A percentile compares a stretch with the other conserved stretches of the same genome.
phyloP scores from a whole-genome alignment of 2,113 vertebrate species.

The Enhydra lutris region DNA sequence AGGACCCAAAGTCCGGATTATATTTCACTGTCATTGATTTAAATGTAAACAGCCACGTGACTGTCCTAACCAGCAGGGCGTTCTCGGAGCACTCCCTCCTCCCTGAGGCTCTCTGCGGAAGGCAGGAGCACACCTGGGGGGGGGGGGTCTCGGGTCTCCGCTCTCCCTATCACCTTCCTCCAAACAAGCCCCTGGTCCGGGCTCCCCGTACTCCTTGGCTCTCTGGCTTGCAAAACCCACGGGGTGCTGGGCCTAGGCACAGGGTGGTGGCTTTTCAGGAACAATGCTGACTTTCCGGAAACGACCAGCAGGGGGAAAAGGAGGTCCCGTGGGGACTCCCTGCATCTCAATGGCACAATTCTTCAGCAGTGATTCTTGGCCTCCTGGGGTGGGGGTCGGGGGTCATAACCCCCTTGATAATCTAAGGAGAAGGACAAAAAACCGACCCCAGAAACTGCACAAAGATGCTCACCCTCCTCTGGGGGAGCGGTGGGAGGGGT shows the following conservation, averaged over 20 bases:
- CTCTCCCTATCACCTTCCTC: background rate
- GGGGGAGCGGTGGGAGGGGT: no score
- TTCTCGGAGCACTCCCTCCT: background rate
- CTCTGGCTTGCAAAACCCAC: background rate
- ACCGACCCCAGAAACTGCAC: background rate
- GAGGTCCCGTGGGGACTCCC: background rate
- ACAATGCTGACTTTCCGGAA: background rate
- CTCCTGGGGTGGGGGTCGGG: accelerated
- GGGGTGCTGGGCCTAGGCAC: background rate
- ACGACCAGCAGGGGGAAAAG: background rate
- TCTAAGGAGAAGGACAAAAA: background rate
- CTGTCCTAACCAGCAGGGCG: accelerated
- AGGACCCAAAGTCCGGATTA: background rate
- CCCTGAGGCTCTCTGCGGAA: background rate
- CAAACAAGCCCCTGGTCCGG: background rate
- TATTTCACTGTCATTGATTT: background rate
- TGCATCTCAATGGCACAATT: accelerated
- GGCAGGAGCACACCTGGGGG: background rate
- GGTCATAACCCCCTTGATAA: background rate
- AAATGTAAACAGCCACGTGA: background rate
- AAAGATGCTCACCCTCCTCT: background rate
- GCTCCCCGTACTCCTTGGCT: background rate
- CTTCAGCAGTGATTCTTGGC: accelerated
- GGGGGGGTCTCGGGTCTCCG: background rate
- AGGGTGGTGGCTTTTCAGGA: constrained; percentile 7